phyloP scores from a whole-genome alignment of 2,113 vertebrate species.

The Origma solitaria region DNA sequence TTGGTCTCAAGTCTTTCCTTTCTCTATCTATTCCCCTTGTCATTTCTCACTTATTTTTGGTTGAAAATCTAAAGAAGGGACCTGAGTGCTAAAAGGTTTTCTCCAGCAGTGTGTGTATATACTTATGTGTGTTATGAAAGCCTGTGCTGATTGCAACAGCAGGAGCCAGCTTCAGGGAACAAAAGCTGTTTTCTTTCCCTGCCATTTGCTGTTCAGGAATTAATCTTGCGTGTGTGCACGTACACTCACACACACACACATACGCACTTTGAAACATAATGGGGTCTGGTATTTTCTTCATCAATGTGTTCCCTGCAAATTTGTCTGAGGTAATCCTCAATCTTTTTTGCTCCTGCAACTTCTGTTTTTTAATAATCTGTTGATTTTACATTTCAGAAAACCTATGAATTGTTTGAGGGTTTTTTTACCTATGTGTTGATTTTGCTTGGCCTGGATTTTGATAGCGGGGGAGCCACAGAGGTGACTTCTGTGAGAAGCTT shows the following conservation, averaged over 20 bases:
- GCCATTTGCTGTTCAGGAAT: constrained; percentile 25
- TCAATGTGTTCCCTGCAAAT: not conserved
- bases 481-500: too few relatives aligned
- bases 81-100: constrained; percentile 39
- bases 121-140: constrained; percentile 33
- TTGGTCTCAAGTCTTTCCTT: not conserved
- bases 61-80: not conserved
- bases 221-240: not conserved
- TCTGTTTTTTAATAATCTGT: not conserved
- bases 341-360: not conserved
- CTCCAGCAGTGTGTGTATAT: constrained; percentile 25
- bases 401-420: accelerated
- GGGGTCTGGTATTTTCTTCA: not conserved
- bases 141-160: constrained; percentile 57
- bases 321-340: not conserved
- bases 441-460: too few relatives aligned
- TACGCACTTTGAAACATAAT: not conserved
- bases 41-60: not conserved
- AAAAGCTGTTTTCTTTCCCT: constrained; percentile 41
- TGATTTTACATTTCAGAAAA: not conserved
- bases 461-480: too few relatives aligned
- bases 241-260: not conserved
- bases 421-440: not conserved
- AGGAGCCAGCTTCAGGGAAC: constrained; percentile 49
- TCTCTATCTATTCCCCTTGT: not conserved